Percentiles rank a stretch among this genome's conserved stretches.
Evolutionary conservation across 1,140 invertebrate genomes (phyloP).

Genomic region (Macrobrachium nipponense): DNA sequence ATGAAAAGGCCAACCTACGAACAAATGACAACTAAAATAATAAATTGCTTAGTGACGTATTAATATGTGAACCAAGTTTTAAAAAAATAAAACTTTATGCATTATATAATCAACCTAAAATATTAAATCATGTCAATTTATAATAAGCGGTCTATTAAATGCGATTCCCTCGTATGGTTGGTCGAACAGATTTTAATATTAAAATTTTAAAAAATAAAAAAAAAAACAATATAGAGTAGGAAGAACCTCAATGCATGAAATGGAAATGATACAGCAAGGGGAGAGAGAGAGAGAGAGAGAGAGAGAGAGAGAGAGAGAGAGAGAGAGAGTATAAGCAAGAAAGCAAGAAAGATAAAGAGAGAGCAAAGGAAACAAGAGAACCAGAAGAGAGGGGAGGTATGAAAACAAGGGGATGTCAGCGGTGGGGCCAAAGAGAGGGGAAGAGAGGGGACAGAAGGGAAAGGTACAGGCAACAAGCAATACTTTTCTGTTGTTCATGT

Average conservation of each 20-base stretch:
- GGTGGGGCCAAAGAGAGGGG: neutral
- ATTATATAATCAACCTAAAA: too few relatives aligned
- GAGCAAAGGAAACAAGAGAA: neutral
- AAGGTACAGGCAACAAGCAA: neutral
- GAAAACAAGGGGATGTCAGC: neutral
- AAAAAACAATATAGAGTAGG: neutral
- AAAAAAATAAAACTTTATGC: too few relatives aligned
- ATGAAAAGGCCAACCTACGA: too few relatives aligned
- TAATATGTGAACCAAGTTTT: too few relatives aligned
- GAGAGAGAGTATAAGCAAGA: neutral
- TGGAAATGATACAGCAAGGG: neutral
- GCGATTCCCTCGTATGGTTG: too few relatives aligned
- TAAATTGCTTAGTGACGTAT: too few relatives aligned
- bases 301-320: conserved; percentile 8
- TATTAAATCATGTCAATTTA: too few relatives aligned
- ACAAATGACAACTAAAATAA: too few relatives aligned
- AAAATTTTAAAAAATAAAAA: too few relatives aligned
- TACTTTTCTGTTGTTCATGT: neutral
- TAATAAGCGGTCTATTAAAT: too few relatives aligned
- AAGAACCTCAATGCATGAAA: neutral
- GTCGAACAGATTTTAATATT: too few relatives aligned
- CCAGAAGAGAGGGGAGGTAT: neutral
- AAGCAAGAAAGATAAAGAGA: neutral
- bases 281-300: conserved; percentile 4
- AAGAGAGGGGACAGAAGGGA: neutral